Percentiles rank a stretch among this genome's conserved stretches.
phyloP scores from a whole-genome alignment of 2,113 vertebrate species.

The Chloropsis cyanopogon region DNA sequence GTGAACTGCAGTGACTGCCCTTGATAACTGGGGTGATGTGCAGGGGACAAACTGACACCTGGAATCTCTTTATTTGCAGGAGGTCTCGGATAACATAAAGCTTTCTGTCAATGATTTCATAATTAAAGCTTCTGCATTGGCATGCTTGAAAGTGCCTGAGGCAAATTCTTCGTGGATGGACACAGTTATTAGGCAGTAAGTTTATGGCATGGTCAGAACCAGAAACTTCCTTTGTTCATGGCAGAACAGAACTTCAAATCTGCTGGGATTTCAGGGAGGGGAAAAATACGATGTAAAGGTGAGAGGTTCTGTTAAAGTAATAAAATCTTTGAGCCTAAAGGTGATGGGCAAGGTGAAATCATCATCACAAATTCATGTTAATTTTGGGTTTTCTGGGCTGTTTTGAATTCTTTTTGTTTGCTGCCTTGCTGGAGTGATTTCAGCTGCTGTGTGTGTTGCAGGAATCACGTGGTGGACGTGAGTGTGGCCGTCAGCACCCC shows the following conservation, averaged over 20 bases:
- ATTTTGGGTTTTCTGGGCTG: neutral
- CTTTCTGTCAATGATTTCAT: conserved; percentile 98
- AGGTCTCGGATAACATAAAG: conserved; percentile 86
- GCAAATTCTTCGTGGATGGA: conserved; percentile 98
- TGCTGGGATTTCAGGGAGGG: neutral
- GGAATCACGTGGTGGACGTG: conserved; percentile 95
- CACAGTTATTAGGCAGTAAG: conserved; percentile 97
- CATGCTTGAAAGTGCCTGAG: conserved; percentile 96
- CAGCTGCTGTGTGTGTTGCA: conserved; percentile 58
- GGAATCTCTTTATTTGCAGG: conserved; percentile 71
- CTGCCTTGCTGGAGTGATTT: neutral
- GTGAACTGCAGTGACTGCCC: neutral
- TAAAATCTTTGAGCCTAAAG: neutral
- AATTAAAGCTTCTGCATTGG: conserved; percentile 94
- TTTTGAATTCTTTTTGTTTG: rapidly evolving
- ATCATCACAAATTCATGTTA: neutral
- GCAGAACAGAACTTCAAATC: neutral
- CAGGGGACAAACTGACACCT: neutral
- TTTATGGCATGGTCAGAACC: conserved; percentile 47
- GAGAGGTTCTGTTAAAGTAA: neutral
- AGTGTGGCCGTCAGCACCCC: conserved; percentile 93
- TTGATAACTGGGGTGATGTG: neutral
- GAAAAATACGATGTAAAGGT: rapidly evolving
- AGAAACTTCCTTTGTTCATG: neutral
- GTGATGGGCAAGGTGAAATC: neutral